Conservation (phyloP, 2,888 invertebrate genomes). For the Hipparchia sbordonii region DNA sequence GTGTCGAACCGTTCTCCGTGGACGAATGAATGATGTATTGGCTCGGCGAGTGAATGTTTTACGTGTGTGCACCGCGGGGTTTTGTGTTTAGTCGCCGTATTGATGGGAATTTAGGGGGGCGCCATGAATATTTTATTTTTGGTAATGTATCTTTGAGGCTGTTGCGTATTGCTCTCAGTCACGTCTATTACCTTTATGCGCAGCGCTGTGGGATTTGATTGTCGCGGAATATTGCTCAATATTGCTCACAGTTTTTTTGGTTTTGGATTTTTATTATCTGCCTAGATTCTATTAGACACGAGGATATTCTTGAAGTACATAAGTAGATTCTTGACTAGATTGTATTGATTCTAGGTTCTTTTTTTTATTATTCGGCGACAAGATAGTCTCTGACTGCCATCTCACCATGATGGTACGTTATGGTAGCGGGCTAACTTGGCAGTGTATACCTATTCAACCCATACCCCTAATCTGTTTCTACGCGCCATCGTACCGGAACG, state of each 20-base stretch:
- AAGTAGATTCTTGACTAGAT: too few relatives aligned
- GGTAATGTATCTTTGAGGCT: slow-evolving; percentile 70
- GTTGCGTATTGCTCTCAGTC: slow-evolving; percentile 29
- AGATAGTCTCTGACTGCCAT: too few relatives aligned
- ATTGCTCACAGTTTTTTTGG: slow-evolving; percentile 10
- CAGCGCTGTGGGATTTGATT: slow-evolving; percentile 27
- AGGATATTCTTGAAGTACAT: neutral
- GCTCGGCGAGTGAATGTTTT: slow-evolving; percentile 76
- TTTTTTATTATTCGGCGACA: too few relatives aligned
- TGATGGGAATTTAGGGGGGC: slow-evolving; percentile 73
- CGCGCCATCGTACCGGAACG: too few relatives aligned
- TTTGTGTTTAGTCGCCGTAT: slow-evolving; percentile 74
- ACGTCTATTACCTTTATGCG: slow-evolving; percentile 32
- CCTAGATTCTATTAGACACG: neutral
- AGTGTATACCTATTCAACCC: too few relatives aligned
- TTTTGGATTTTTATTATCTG: neutral
- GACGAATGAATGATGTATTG: slow-evolving; percentile 82
- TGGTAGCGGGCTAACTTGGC: too few relatives aligned
- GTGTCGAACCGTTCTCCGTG: slow-evolving; percentile 80
- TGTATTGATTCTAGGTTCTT: too few relatives aligned
- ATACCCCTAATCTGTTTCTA: too few relatives aligned
- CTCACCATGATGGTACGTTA: too few relatives aligned
- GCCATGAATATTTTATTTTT: slow-evolving; percentile 75
- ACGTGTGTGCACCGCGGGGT: slow-evolving; percentile 65
- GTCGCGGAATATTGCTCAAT: slow-evolving; percentile 12